Conservation (phyloP, 2,113 vertebrate genomes). For the Scatophagus argus region DNA sequence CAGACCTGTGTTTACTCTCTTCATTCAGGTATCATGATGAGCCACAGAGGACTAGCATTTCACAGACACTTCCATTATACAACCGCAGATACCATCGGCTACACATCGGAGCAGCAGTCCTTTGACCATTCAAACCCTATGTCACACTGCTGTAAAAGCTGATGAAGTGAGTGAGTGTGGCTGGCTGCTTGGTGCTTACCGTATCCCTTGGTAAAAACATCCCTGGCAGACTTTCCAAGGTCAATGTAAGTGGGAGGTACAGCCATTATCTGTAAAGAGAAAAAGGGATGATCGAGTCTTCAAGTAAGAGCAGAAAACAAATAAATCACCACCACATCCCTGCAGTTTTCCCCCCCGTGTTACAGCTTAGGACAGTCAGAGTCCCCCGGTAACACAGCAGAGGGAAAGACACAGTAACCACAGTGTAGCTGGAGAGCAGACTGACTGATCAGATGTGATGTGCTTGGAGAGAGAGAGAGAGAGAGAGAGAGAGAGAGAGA, state of each 20-base stretch:
- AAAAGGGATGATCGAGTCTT: background rate
- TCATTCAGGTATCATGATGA: background rate
- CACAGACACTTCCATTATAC: too few relatives aligned
- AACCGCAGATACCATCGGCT: too few relatives aligned
- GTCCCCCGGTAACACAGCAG: background rate
- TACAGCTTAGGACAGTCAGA: background rate
- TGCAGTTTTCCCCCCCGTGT: background rate
- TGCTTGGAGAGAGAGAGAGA: background rate
- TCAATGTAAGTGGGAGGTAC: slow-evolving; percentile 94
- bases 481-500: background rate
- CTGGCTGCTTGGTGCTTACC: slow-evolving; percentile 81
- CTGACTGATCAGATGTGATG: slow-evolving; percentile 35
- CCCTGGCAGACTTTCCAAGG: slow-evolving; percentile 95
- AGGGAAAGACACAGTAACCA: background rate
- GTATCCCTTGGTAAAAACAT: slow-evolving; percentile 97
- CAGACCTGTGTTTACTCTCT: too few relatives aligned
- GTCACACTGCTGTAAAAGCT: background rate
- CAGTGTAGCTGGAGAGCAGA: background rate
- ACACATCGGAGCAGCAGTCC: background rate
- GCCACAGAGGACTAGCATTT: background rate
- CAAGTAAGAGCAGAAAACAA: background rate
- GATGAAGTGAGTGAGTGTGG: background rate
- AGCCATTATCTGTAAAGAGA: slow-evolving; percentile 89
- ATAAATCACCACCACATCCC: background rate
- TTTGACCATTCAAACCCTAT: background rate